A percentile compares a stretch with the other conserved stretches of the same genome.
phyloP scores from a whole-genome alignment of 1,140 invertebrate genomes.

The Gryllus bimaculatus region DNA sequence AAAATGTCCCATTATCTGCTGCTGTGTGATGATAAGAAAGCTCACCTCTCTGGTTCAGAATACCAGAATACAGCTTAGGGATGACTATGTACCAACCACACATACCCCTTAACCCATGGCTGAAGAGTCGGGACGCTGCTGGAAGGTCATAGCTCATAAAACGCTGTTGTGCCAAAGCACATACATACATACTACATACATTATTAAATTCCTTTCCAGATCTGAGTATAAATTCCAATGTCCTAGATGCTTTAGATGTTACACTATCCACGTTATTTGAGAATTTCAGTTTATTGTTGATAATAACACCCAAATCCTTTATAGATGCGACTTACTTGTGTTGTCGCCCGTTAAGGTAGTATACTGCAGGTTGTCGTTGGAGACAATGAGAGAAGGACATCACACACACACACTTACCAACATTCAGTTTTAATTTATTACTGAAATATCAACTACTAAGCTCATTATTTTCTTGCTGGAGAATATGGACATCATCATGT shows the following conservation, averaged over 20 bases:
- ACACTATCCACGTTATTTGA: neutral
- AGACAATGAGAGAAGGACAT: neutral
- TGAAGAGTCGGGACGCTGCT: too few relatives aligned
- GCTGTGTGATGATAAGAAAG: too few relatives aligned
- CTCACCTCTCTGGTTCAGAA: too few relatives aligned
- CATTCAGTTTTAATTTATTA: neutral
- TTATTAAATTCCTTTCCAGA: neutral
- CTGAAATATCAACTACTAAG: neutral
- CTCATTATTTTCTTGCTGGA: neutral
- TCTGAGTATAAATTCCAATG: neutral
- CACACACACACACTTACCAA: neutral
- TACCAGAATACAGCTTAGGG: too few relatives aligned
- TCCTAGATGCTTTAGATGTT: neutral
- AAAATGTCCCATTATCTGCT: too few relatives aligned
- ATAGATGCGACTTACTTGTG: neutral
- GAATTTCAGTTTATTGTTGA: neutral
- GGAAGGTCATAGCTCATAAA: too few relatives aligned
- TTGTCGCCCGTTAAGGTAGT: neutral
- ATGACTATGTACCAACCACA: too few relatives aligned
- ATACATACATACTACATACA: too few relatives aligned
- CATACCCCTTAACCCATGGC: too few relatives aligned
- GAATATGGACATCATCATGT: neutral
- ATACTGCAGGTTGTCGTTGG: neutral
- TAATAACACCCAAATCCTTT: neutral
- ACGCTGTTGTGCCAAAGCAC: too few relatives aligned